Conservation (phyloP, 23 tunicate species). For the Botrylloides violaceus region DNA sequence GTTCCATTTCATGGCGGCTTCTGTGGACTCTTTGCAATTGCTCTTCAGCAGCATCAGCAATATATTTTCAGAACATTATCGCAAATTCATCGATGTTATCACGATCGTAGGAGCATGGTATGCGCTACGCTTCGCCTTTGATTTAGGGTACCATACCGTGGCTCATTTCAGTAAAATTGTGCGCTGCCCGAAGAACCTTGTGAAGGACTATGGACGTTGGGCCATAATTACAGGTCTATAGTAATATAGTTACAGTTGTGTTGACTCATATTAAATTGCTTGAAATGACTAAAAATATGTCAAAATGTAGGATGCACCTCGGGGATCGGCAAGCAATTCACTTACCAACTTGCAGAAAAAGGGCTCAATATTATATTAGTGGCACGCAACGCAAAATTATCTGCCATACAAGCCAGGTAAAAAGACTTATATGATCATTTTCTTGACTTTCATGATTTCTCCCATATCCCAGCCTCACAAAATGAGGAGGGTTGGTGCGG, state of each 20-base stretch:
- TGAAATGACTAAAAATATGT: no score
- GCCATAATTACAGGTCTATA: constrained; percentile 80
- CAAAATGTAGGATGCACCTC: constrained; percentile 62
- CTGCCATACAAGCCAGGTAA: constrained; percentile 42
- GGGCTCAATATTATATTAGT: constrained; percentile 72
- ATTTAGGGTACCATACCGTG: constrained; percentile 16
- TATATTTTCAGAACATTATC: constrained; percentile 11
- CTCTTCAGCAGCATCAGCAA: constrained; percentile 31
- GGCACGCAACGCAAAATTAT: constrained; percentile 20
- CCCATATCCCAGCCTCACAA: no score
- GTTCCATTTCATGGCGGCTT: not conserved
- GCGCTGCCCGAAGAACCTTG: constrained; percentile 25
- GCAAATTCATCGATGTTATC: constrained; percentile 21
- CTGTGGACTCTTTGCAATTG: constrained; percentile 55
- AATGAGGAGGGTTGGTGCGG: no score
- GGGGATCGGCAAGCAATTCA: constrained; percentile 75
- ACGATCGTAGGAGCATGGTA: constrained; percentile 80
- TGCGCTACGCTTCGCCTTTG: constrained; percentile 35
- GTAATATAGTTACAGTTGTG: not conserved
- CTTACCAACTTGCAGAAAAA: constrained; percentile 29
- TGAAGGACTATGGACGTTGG: constrained; percentile 79
- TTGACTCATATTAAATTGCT: not conserved
- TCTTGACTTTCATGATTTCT: no score
- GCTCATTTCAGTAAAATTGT: constrained; percentile 1
- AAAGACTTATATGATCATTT: not conserved